Conservation (phyloP, 2,888 invertebrate genomes). For the Venusia cambrica region DNA sequence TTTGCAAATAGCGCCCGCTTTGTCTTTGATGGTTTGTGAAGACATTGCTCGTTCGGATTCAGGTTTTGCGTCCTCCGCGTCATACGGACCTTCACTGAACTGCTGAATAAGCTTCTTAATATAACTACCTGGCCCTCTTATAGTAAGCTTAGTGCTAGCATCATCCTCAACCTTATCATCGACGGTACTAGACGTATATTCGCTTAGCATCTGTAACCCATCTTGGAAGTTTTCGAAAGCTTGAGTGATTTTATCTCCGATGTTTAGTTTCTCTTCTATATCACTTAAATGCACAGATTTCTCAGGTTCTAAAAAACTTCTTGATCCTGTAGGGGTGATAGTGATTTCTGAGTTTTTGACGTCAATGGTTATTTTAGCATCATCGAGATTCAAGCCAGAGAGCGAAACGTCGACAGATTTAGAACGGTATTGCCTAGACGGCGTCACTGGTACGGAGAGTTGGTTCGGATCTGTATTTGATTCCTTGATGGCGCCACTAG, state of each 20-base stretch:
- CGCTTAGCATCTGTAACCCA: conserved; percentile 56
- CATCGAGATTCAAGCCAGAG: conserved; percentile 56
- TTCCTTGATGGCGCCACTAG: conserved; percentile 53
- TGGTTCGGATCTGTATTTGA: conserved; percentile 57
- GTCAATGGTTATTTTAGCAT: conserved; percentile 66
- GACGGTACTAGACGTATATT: conserved; percentile 40
- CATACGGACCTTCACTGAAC: conserved; percentile 72
- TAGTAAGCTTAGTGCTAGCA: conserved; percentile 59
- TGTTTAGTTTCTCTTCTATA: conserved; percentile 60
- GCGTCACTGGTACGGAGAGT: conserved; percentile 56
- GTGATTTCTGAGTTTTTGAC: conserved; percentile 66
- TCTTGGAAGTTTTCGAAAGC: conserved; percentile 67
- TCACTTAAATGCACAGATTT: conserved; percentile 48
- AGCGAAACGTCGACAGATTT: conserved; percentile 80
- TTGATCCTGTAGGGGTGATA: conserved; percentile 65
- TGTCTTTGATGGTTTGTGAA: conserved; percentile 58
- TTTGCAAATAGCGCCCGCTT: conserved; percentile 74
- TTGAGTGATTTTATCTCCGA: conserved; percentile 59
- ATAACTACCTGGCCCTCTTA: conserved; percentile 69
- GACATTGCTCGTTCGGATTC: conserved; percentile 61
- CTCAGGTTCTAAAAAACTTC: conserved; percentile 37
- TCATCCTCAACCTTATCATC: conserved; percentile 43
- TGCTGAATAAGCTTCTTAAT: conserved; percentile 75
- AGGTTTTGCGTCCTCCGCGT: conserved; percentile 59
- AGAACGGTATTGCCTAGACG: conserved; percentile 72